Evolutionary conservation across 1,140 invertebrate genomes (phyloP), one percentile per base, ranked within the genome.

Genomic region (Branchinecta lynchi): DNA sequence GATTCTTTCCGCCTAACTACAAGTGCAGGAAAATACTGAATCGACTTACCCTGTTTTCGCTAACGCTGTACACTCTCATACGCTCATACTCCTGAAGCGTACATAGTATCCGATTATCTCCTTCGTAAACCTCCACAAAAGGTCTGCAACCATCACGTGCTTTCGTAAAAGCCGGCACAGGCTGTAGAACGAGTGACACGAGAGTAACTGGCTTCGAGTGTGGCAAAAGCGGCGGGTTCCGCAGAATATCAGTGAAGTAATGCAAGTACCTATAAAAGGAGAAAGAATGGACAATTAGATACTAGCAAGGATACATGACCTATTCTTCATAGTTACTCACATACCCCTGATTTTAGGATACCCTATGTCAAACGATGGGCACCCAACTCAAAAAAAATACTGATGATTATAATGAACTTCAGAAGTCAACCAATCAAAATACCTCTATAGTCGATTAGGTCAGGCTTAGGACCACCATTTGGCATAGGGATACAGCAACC

Each of bases 151-250:
- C 94, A 81, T 95, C 94, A 70, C 90, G 88, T 43, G 17, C 44
- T 84, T 92, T 90, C 6, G 92, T 97, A 79, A 96, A 96, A 3
- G 93, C 78, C 17, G 93, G 93, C 51, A 96, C 86, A 7, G 93
- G 93, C 73, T 89, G 84, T 73, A 96, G 84, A 5, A 86, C 84
- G 20, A 95, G 74, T 1, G 86, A 86, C 65, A 89, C 85, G 45
- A 96, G 79, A 9, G 87, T 85, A 12, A 93, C 81, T 20, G 89
- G 87, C 73, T 85, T 86, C 73, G 85, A 86, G 75, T 93, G 89
- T 1, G 90, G 89, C 73, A 84, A 78, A 60, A 81, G 67, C 5
- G 75, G 74, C 20, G 78, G 74, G 68, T 77, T 80, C 76, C 79
- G 78, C 10, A 88, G 81, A 76, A 89, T 85, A 74, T 88, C 84